Percentiles rank a stretch among this genome's conserved stretches.
Evolutionary conservation across 2,113 vertebrate genomes (phyloP).

Genomic region (Bombycilla garrulus): DNA sequence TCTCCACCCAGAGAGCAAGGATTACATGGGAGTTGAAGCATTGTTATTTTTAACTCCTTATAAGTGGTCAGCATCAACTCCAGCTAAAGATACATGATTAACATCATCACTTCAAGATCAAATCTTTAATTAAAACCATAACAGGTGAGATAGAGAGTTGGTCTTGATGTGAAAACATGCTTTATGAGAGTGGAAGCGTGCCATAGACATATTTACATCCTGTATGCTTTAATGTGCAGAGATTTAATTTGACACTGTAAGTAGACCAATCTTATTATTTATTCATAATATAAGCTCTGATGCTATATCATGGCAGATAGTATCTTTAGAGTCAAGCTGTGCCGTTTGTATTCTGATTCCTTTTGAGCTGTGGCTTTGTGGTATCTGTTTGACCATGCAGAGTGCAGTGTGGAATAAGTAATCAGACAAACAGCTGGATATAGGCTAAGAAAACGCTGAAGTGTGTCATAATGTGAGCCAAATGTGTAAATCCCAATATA

Average conservation of each 20-base stretch:
- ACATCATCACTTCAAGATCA: neutral
- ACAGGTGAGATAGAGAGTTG: neutral
- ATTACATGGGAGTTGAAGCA: neutral
- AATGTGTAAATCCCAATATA: neutral
- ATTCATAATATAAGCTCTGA: neutral
- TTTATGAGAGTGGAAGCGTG: neutral
- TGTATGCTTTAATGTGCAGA: neutral
- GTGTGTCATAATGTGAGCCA: neutral
- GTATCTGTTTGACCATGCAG: neutral
- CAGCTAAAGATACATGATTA: neutral
- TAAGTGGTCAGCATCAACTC: neutral
- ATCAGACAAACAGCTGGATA: neutral
- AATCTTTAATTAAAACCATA: neutral
- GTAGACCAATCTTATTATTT: neutral
- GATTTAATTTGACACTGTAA: neutral
- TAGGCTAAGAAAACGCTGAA: neutral
- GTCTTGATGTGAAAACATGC: neutral
- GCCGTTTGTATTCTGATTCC: neutral
- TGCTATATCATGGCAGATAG: neutral
- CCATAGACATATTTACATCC: neutral
- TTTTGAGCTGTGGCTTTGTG: neutral
- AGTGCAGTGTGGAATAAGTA: neutral
- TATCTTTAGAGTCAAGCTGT: neutral
- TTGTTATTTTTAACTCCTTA: neutral
- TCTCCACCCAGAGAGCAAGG: neutral